Base-by-base conservation (phyloP, 30 jellyfish, hydroid and myxozoan species). In the Aurelia aurita complex sp. Pacific region DNA sequence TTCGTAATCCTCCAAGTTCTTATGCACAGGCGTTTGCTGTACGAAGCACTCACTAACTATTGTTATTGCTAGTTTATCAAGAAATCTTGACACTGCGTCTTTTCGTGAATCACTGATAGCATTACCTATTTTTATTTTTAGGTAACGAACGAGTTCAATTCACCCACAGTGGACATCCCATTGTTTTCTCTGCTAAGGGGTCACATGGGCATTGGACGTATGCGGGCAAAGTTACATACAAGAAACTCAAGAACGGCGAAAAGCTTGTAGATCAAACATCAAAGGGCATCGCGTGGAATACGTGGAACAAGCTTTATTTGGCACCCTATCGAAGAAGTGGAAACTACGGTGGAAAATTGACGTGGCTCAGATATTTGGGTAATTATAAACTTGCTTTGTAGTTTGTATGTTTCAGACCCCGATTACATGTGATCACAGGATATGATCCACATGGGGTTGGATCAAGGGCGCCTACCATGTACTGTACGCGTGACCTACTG, bases 101-200 rank as follows among this genome's bases (percentile, higher is more conserved):
- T 5, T 10, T 29, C n/a, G 23, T 52, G 42, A 77, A 77, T 76
- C 33, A 17, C 18, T 64, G 77, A 59, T 32, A 57, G 60, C 33
- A 23, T 77, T 43, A 77, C 29, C 17, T 77, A 23, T 23, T 23
- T 23, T 23, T 23, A 23, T 23, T 23, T 23, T 23, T 23, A 23
- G 29, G 29, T 23, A 59, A 35, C 62, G 77, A 8, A 18, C 43
- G 18, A 82, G 40, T 80, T 73, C 29, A 23, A 23, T 23, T 23
- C 29, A 23, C 29, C 29, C 29, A 23, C 29, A 23, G 29, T 23
- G 29, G 29, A 23, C 29, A 23, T 23, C 89, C 89, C 5, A 65
- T 65, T 38, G 89, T 80, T 57, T 80, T 35, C 72, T 80, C 81
- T 40, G 89, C 89, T 3, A 6, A n/a, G 29, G 29, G 29, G 29